Evolutionary conservation across 2,888 invertebrate species (phyloP).

Genomic region (Mythimna loreyi): DNA sequence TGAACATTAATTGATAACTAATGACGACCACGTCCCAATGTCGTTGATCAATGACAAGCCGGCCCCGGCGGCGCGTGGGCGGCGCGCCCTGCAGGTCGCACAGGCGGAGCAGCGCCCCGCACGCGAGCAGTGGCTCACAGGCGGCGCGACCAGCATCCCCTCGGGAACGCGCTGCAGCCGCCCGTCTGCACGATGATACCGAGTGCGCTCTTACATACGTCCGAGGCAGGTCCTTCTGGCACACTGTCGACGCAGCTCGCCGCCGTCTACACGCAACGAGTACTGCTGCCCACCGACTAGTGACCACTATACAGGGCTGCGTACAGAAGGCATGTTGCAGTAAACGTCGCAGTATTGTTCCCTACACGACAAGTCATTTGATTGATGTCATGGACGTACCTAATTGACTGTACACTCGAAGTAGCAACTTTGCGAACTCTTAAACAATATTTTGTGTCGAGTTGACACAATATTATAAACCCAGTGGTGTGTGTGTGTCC

Average conservation of each 20-base stretch:
- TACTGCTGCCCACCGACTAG: not conserved
- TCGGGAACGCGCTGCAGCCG: no score
- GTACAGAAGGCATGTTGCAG: slow-evolving; percentile 12
- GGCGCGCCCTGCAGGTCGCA: not conserved
- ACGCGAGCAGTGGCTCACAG: not conserved
- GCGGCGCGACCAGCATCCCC: not conserved
- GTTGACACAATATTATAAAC: not conserved
- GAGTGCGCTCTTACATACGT: not conserved
- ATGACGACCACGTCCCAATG: slow-evolving; percentile 58
- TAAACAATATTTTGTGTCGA: not conserved
- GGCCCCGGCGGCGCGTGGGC: slow-evolving; percentile 23
- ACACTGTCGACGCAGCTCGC: not conserved
- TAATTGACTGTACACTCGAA: not conserved
- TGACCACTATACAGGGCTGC: not conserved
- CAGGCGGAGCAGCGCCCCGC: not conserved
- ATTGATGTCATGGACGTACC: no score
- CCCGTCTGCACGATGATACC: no score
- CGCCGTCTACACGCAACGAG: not conserved
- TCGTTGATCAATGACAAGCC: slow-evolving; percentile 68
- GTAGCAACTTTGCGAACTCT: not conserved
- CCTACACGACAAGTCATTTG: not conserved
- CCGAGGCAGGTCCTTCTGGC: not conserved
- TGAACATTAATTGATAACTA: slow-evolving; percentile 28
- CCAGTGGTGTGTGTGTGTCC: no score
- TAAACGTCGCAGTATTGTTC: not conserved